Conservation (phyloP, 2,113 vertebrate species). For the Pelecanoides urinatrix region DNA sequence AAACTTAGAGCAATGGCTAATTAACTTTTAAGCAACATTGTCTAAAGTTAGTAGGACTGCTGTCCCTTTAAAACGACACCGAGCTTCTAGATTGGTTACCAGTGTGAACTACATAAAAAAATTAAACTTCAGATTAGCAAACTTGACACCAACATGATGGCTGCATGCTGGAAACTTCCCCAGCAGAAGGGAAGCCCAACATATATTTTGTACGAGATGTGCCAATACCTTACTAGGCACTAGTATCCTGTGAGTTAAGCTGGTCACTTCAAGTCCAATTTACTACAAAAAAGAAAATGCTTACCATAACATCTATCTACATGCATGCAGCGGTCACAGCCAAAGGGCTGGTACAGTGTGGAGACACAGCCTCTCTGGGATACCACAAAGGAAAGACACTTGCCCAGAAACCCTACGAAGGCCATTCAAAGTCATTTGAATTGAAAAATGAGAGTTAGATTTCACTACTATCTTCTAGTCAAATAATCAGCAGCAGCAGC, state of each 20-base stretch:
- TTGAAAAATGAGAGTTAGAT: neutral
- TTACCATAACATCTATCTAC: neutral
- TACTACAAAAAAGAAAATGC: neutral
- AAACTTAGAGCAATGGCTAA: neutral
- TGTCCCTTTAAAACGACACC: neutral
- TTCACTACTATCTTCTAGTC: neutral
- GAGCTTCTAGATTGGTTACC: neutral
- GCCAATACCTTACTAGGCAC: neutral
- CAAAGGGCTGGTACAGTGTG: neutral
- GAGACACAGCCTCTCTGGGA: neutral
- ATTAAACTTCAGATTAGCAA: neutral
- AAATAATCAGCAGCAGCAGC: neutral
- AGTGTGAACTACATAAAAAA: neutral
- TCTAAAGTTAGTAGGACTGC: neutral
- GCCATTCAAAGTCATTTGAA: neutral
- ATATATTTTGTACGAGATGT: neutral
- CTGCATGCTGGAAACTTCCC: neutral
- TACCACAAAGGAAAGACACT: neutral
- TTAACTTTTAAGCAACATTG: neutral
- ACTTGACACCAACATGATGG: neutral
- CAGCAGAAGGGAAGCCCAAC: neutral
- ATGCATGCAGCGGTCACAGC: neutral
- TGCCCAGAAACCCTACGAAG: neutral
- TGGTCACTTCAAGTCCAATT: neutral
- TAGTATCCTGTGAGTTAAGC: neutral